phyloP scores from a whole-genome alignment of 2,797 vertebrate species.

The Phataginus tricuspis region DNA sequence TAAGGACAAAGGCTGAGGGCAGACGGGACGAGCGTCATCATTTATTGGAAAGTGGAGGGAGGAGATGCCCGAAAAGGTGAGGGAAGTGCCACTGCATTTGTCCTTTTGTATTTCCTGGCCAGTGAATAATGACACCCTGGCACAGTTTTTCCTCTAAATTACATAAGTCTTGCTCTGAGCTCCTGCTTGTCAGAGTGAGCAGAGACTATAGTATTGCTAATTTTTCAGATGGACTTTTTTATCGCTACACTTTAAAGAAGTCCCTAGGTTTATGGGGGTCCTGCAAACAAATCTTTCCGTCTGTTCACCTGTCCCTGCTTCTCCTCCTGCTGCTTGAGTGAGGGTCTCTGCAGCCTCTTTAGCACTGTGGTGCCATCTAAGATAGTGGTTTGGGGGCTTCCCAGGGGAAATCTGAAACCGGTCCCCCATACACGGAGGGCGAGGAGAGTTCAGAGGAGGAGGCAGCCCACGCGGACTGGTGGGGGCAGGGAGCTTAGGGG shows the following conservation, averaged over 20 bases:
- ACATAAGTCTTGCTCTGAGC: not conserved
- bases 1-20: not conserved
- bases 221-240: not conserved
- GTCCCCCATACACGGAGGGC: rapidly evolving
- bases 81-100: not conserved
- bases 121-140: too few relatives aligned
- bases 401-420: not conserved
- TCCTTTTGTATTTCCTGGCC: not conserved
- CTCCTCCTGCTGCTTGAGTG: not conserved
- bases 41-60: not conserved
- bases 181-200: not conserved
- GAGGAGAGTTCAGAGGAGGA: not conserved
- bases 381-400: not conserved
- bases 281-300: not conserved
- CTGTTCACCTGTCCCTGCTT: not conserved
- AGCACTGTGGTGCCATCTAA: not conserved
- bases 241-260: not conserved
- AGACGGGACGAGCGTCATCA: not conserved
- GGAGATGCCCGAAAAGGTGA: not conserved
- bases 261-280: not conserved
- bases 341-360: not conserved
- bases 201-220: not conserved
- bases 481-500: not conserved
- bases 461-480: too few relatives aligned
- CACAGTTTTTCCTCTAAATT: not conserved